Conservation (phyloP, 2,113 vertebrate genomes). For the Anarhynchus alexandrinus region DNA sequence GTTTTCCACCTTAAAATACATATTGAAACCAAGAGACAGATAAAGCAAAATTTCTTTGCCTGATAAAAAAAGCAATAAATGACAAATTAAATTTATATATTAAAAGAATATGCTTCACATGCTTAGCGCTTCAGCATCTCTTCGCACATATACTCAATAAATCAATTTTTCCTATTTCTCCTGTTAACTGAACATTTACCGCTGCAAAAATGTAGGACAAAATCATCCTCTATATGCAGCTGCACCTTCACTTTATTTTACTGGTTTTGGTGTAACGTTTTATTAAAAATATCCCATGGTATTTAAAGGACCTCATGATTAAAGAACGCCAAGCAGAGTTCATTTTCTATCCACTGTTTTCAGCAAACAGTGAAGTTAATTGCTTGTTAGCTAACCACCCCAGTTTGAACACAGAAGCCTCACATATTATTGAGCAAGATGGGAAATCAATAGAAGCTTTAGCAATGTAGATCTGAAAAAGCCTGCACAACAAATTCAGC, state of each 20-base stretch:
- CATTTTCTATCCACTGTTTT: background rate
- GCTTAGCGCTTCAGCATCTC: background rate
- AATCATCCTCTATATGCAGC: background rate
- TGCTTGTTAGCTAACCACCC: background rate
- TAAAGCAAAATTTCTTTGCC: background rate
- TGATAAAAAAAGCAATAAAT: background rate
- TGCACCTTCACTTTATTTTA: background rate
- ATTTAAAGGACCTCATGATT: background rate
- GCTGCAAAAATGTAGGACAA: background rate
- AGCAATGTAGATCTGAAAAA: background rate
- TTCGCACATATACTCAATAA: background rate
- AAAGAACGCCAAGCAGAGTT: background rate
- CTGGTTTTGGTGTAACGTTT: background rate
- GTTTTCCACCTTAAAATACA: background rate
- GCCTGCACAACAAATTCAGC: background rate
- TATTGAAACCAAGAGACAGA: background rate
- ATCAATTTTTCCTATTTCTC: background rate
- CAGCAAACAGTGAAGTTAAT: background rate
- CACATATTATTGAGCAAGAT: background rate
- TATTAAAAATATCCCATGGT: background rate
- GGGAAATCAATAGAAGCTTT: background rate
- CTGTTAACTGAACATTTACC: background rate
- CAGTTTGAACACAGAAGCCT: background rate
- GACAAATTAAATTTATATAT: background rate
- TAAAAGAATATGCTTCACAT: background rate